A percentile compares a stretch with the other conserved stretches of the same genome.
phyloP scores from a whole-genome alignment of 1,140 invertebrate species.

The Bombus impatiens region DNA sequence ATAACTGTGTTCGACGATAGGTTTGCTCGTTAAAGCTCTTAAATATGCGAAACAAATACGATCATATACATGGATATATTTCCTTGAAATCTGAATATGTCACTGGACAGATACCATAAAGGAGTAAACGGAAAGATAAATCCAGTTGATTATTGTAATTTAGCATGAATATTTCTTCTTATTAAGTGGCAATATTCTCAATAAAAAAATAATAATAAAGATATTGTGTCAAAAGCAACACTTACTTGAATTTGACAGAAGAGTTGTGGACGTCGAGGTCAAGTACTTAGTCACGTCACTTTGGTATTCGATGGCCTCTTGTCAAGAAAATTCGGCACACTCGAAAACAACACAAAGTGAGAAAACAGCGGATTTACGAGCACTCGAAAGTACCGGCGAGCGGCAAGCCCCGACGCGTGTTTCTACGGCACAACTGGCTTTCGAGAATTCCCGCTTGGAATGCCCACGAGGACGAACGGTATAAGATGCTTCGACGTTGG shows the following conservation, averaged over 20 bases:
- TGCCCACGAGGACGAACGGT: slow-evolving; percentile 78
- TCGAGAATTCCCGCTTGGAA: slow-evolving; percentile 78
- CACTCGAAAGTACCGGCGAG: slow-evolving; percentile 65
- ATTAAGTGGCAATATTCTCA: not conserved
- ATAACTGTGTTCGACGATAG: not conserved
- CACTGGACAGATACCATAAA: not conserved
- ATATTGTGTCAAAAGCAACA: not conserved
- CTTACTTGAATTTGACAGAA: slow-evolving; percentile 53
- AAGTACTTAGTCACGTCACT: slow-evolving; percentile 10
- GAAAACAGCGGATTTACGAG: slow-evolving; percentile 64
- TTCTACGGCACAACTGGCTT: slow-evolving; percentile 75
- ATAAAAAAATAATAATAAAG: not conserved
- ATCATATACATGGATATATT: not conserved
- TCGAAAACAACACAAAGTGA: slow-evolving; percentile 42
- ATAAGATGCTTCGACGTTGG: slow-evolving; percentile 70
- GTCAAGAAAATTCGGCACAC: slow-evolving; percentile 57
- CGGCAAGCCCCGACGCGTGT: slow-evolving; percentile 64
- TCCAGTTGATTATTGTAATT: not conserved
- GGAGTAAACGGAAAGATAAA: not conserved
- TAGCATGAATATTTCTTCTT: not conserved
- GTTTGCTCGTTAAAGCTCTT: not conserved
- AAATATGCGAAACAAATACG: not conserved
- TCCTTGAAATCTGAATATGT: not conserved
- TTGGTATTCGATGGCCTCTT: slow-evolving; percentile 33
- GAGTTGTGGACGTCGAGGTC: not conserved